Base-by-base conservation (phyloP, 2,888 invertebrate species). In the Tholera decimalis region DNA sequence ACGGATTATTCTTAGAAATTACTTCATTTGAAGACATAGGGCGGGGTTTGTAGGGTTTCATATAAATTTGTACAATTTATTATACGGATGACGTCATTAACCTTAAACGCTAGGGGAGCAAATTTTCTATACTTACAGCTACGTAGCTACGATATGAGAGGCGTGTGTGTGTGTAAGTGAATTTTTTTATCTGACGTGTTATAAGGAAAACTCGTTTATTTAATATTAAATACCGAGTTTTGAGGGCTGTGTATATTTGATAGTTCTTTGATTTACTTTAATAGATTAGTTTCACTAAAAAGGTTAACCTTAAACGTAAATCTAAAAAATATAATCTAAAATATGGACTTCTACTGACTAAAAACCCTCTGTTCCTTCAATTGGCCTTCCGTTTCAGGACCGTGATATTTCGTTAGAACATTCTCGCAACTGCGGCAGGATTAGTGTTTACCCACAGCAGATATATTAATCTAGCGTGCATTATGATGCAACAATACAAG, bases 11-110 rank as follows among this genome's bases (percentile, higher is more conserved):
- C 89, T 90, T 89, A 89, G 88, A 88, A 90, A 91, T 91, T 90
- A 91, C 91, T 91, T 89, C 89, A 89, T 89, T 91, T 90, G 84
- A 88, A 90, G 90, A 89, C 90, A 88, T 88, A 88, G 88, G 90
- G 89, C 75, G 85, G 85, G 87, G 88, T 88, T 88, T 85, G 87
- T 84, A 83, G 85, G 87, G 88, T 85, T 85, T 84, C 84, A 87
- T 87, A 91, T 88, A 90, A 91, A 91, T 91, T 91, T 83, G 84
- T 84, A 82, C 87, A 88, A 91, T 91, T 91, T 91, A 88, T 91
- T 90, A 91, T 86, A 88, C 83, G 83, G 87, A 90, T 90, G 90
- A 89, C 81, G 85, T 85, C 85, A 90, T 91, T 89, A 90, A 89
- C 91, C 89, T 87, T 84, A 83, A 86, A 85, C 82, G 84, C 72